A percentile compares a stretch with the other conserved stretches of the same genome.
These are phyloP conservation scores for Stenoptilia bipunctidactyla DNA, from an alignment of 2,888 invertebrate species.

Conservation along the genomic window DNA sequence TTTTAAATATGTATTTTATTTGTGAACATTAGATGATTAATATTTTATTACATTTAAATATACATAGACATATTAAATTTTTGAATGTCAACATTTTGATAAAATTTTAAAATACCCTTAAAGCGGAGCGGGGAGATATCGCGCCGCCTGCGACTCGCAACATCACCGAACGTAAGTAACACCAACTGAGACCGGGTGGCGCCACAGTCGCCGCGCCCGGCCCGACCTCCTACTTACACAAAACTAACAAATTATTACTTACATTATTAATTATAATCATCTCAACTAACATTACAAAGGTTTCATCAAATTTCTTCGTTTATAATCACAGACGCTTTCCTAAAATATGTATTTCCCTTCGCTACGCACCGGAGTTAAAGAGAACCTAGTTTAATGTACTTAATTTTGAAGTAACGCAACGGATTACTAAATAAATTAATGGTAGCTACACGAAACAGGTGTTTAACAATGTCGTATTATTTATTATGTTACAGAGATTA, in stretches of 20 bases:
- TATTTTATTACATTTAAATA: conserved; percentile 27
- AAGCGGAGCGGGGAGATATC: conserved; percentile 21
- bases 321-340: conserved; percentile 71
- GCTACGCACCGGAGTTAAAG: conserved; percentile 48
- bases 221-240: conserved; percentile 5
- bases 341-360: conserved; percentile 59
- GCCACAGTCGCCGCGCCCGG: conserved; percentile 7
- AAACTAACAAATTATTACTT: conserved; percentile 37
- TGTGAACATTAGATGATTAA: conserved; percentile 14
- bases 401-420: conserved; percentile 47
- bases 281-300: conserved; percentile 50
- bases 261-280: conserved; percentile 33
- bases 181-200: not conserved
- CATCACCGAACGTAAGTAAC: not conserved
- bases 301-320: conserved; percentile 64
- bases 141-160: no score
- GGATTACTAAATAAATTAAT: conserved; percentile 62
- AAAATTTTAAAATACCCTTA: conserved; percentile 39
- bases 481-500: conserved; percentile 52
- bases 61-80: conserved; percentile 30
- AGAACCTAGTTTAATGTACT: conserved; percentile 46
- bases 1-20: conserved; percentile 29
- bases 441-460: conserved; percentile 56
- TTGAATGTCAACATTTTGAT: conserved; percentile 44
- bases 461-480: conserved; percentile 41